Base-by-base conservation (phyloP, 2,113 vertebrate genomes). In the Hymenochirus boettgeri region DNA sequence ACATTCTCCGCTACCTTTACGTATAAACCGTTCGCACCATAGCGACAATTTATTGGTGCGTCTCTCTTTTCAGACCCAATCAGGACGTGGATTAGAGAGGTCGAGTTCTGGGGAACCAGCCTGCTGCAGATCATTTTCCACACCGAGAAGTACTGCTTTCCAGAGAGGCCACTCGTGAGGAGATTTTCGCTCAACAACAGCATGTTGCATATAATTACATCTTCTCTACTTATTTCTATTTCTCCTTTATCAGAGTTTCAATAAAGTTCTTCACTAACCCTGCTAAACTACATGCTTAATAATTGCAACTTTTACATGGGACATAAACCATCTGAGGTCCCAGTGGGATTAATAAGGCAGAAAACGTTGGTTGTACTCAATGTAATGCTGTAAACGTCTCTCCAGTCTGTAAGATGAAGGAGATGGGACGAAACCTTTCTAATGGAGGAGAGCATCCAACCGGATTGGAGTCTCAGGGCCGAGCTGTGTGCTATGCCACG, bases 401-500 rank as follows among this genome's bases (percentile, higher is more conserved):
- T 5, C 42, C 83, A 95, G 90, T 87, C 88, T 10, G 88, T 91
- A 59, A 94, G 71, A 90, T 93, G 93, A 91, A 72, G 75, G 89
- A 91, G 72, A 89, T 94, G 78, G 85, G 89, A 48, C 83, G 88
- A 69, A 87, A 85, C 7, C 55, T 75, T 54, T 70, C 78, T 59
- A 89, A 82, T 0, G 88, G 83, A 65, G 78, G 76, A 5, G 87
- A 84, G 7, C 82, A 82, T 24, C 89, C 88, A 1, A 80, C 83
- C 0, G 88, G 87, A 21, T 81, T 98, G 79, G 93, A 97, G 80
- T 92, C 77, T 79, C 93, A 97, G 69, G 91, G 92, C 3, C 73
- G 93, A 42, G 95, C 95, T 0, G 90, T 89, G 13, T 98, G n/a
- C 95, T 24, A 97, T 98, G 95, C 95, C 95, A 0, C 89, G 93